A percentile compares a stretch with the other conserved stretches of the same genome.
These are phyloP conservation scores for Epistrophella euchroma DNA, from an alignment of 2,888 invertebrate genomes.

Conservation along the genomic window DNA sequence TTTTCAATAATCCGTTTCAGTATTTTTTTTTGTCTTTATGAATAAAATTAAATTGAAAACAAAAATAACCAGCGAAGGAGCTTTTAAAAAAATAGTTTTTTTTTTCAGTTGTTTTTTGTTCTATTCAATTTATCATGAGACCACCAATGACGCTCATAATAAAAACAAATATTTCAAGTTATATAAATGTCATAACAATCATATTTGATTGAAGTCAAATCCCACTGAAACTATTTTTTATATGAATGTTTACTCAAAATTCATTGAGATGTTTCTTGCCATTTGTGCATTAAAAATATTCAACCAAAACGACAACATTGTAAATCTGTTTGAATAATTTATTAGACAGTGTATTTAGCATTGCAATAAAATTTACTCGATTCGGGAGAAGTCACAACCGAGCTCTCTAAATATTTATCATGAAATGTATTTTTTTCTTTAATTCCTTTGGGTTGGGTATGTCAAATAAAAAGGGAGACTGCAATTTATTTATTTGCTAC, in stretches of 20 bases:
- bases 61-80: no score
- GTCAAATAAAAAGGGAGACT: background rate
- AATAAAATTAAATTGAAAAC: no score
- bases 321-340: conserved; percentile 6
- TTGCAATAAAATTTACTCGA: background rate
- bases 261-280: background rate
- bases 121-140: background rate
- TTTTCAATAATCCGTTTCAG: no score
- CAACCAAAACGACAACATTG: background rate
- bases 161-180: background rate
- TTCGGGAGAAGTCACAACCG: background rate
- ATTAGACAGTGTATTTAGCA: background rate
- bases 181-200: conserved; percentile 4
- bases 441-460: background rate
- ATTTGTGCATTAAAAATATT: background rate
- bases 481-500: background rate
- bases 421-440: conserved; percentile 10
- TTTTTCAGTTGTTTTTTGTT: background rate
- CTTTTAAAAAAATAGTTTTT: background rate
- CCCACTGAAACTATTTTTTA: background rate
- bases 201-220: background rate
- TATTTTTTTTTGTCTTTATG: no score
- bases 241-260: background rate
- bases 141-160: background rate
- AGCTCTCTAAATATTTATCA: conserved; percentile 13